Evolutionary conservation across 2,113 vertebrate species (phyloP), one percentile per base, ranked within the genome.

Genomic region (Antigone vipio): DNA sequence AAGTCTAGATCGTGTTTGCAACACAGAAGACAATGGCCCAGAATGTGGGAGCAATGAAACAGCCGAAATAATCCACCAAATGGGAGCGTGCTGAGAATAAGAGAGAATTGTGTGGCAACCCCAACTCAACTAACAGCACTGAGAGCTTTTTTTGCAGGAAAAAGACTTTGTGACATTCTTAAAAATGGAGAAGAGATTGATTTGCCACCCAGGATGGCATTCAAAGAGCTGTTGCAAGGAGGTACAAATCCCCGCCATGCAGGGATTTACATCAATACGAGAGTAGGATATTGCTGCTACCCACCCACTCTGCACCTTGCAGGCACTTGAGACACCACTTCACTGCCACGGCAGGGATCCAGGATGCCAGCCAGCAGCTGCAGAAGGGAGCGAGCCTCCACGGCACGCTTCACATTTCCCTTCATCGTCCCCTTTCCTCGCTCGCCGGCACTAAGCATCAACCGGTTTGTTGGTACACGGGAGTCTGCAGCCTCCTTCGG

Each of bases 401-500:
- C 9, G 42, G 47, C 32, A 32, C 0, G 1, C 64, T 59, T 74
- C 52, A 4, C 45, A 22, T 62, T 66, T 13, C 69, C 76, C 84
- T 30, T 69, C 49, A 21, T 80, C 66, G 53, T 45, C 40, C 30
- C 56, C 13, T 47, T 53, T 62, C 67, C 72, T 84, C 58, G 4
- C 79, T 90, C 3, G 0, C 53, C 23, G 9, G 79, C 88, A 15
- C 19, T 6, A n/a, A 66, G 58, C 94, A 92, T 75, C 86, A 12
- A 30, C 20, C 38, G 67, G 69, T 69, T 40, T 85, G 80, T 66
- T 85, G 89, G 86, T 92, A 60, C 22, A 23, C 12, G 64, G 89
- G 73, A 95, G 73, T 20, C 4, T 81, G 76, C 94, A 89, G 84
- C 83, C 85, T 97, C 86, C 91, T 89, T 95, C 79, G 24, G 60